phyloP scores from a whole-genome alignment of 2,113 vertebrate species.

The Thunnus thynnus region DNA sequence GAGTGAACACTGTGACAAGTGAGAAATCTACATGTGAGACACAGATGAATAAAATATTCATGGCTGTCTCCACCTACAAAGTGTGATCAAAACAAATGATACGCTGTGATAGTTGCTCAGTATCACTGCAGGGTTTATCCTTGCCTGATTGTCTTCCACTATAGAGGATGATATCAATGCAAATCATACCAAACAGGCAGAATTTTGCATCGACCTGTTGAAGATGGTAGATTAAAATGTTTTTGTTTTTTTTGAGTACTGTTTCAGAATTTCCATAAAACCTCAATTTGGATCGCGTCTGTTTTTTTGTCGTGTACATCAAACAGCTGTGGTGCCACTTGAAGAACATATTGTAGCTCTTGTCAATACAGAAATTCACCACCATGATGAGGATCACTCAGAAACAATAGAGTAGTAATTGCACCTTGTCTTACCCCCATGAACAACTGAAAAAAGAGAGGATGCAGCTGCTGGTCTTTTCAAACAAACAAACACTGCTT shows the following conservation, averaged over 20 bases:
- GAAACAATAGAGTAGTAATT: conserved; percentile 26
- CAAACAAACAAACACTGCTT: background rate
- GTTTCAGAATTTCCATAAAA: conserved; percentile 29
- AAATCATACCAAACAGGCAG: background rate
- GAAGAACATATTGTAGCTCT: conserved; percentile 2
- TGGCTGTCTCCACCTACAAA: conserved; percentile 33
- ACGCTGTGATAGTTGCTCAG: background rate
- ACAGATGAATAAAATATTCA: conserved; percentile 43
- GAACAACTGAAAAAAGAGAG: background rate
- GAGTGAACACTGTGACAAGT: conserved; percentile 25
- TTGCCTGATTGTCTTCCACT: conserved; percentile 13
- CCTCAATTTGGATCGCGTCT: conserved; percentile 9
- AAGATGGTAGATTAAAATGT: background rate
- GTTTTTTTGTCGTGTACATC: background rate
- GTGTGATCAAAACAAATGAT: conserved; percentile 42
- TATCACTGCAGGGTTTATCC: conserved; percentile 23
- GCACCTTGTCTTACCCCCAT: conserved; percentile 13
- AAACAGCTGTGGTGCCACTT: conserved; percentile 24
- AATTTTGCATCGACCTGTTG: conserved; percentile 23
- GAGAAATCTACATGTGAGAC: conserved; percentile 31
- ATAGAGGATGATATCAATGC: conserved; percentile 8
- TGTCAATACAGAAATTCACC: conserved; percentile 12
- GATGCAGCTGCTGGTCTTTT: conserved; percentile 3
- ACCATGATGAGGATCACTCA: background rate
- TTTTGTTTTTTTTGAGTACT: background rate